Base-by-base conservation (phyloP, 2,113 vertebrate species). In the Euleptes europaea region DNA sequence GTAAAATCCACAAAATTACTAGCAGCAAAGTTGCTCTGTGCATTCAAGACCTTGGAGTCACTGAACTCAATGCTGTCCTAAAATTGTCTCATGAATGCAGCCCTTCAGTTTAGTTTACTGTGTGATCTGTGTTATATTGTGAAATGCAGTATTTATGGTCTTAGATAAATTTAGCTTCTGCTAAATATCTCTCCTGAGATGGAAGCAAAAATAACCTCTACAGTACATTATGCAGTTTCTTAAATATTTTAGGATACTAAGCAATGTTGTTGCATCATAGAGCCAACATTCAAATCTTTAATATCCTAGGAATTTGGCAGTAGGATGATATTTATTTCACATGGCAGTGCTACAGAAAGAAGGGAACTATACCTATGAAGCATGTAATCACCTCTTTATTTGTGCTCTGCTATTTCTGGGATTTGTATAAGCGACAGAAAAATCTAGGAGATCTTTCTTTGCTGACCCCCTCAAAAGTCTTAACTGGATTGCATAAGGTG, bases 21-120 rank as follows among this genome's bases (percentile, higher is more conserved):
- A 31, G 70, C 23, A 51, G n/a, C 44, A 60, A 2, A 21, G 42
- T 80, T 19, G 1, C 23, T 44, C n/a, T 28, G 72, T n/a, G 5
- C 33, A 80, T 13, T 15, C 7, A 0, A 3, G 23, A 51, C 35
- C 57, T 26, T 38, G 12, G 15, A 54, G 35, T 38, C 78, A 49
- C 2, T 82, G 7, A 85, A 2, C 1, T 12, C 15, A 75, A 77
- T 23, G 40, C 44, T 78, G 19, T n/a, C 33, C 73, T 26, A 54
- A 54, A 90, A 9, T 8, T 47, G 0, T 1, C 19, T 31, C 38
- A 73, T 35, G 33, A 69, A 69, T 69, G 10, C 17, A 23, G 3
- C 67, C 14, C 86, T 86, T 51, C 78, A 81, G 82, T 65, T 77
- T 47, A 65, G 54, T 31, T 75, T 83, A 49, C 11, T 60, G 35